These are phyloP conservation scores for Litoditis marina DNA, from an alignment of 2,888 invertebrate species.

Conservation along the genomic window DNA sequence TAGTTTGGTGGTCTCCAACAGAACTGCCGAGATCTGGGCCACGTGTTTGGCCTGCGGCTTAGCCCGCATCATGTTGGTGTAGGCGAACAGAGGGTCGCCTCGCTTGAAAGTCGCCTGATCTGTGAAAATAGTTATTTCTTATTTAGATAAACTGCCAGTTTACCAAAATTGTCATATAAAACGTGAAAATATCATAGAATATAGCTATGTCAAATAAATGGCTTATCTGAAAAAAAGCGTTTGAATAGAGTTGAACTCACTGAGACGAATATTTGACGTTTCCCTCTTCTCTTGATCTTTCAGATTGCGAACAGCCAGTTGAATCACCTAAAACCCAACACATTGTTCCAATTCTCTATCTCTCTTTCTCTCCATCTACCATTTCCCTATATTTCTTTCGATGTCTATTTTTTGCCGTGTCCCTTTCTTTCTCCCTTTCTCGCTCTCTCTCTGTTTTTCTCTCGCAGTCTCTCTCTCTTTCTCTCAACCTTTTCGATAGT, in stretches of 20 bases:
- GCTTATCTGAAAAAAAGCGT: background rate
- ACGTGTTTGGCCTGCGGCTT: constrained; percentile 52
- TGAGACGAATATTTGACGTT: constrained; percentile 46
- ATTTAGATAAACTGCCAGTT: too few species aligned
- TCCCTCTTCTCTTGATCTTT: constrained; percentile 55
- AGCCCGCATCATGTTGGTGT: constrained; percentile 51
- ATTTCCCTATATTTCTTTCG: too few species aligned
- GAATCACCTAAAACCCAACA: constrained; percentile 35
- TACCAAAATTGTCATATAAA: too few species aligned
- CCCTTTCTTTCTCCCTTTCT: too few species aligned
- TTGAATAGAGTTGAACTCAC: constrained; percentile 21
- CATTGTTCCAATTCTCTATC: too few species aligned
- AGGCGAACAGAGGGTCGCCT: constrained; percentile 58
- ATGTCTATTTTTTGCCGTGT: too few species aligned
- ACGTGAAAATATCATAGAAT: background rate
- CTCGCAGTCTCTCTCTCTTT: too few species aligned
- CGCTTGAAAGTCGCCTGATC: constrained; percentile 50
- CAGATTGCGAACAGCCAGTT: constrained; percentile 49
- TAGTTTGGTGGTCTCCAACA: constrained; percentile 58
- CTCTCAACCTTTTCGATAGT: constrained; percentile 58
- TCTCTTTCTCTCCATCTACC: too few species aligned
- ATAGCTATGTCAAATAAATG: background rate
- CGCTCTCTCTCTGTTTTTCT: too few species aligned
- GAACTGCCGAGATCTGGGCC: constrained; percentile 52
- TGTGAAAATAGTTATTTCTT: constrained; percentile 25